A percentile compares a stretch with the other conserved stretches of the same genome.
Conservation (phyloP, 2,797 vertebrate species). For the Periophthalmus magnuspinnatus region DNA sequence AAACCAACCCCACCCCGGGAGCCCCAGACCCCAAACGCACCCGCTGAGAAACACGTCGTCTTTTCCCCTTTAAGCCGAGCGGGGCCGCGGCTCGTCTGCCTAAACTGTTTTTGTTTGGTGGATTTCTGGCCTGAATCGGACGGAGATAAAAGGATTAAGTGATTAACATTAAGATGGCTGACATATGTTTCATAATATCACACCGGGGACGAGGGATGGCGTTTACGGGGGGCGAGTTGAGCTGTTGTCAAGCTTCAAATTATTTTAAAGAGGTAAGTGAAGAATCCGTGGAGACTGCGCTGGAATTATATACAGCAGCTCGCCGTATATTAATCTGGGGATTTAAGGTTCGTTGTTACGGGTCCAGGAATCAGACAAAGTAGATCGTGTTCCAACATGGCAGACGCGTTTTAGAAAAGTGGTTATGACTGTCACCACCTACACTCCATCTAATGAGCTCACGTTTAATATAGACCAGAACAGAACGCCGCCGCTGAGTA, state of each 20-base stretch:
- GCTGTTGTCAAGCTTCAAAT: slow-evolving; percentile 67
- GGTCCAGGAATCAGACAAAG: slow-evolving; percentile 48
- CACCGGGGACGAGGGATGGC: slow-evolving; percentile 42
- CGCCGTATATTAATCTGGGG: slow-evolving; percentile 30
- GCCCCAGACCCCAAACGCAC: slow-evolving; percentile 37
- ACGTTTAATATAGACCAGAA: slow-evolving; percentile 40
- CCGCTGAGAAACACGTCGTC: slow-evolving; percentile 70
- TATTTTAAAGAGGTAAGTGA: slow-evolving; percentile 62
- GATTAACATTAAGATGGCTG: slow-evolving; percentile 74
- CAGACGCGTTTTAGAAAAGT: slow-evolving; percentile 28
- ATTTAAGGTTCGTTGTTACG: slow-evolving; percentile 58
- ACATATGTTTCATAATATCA: slow-evolving; percentile 72
- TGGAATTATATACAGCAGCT: slow-evolving; percentile 50
- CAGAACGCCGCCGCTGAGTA: slow-evolving; percentile 45
- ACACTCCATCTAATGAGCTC: slow-evolving; percentile 54
- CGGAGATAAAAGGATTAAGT: slow-evolving; percentile 79
- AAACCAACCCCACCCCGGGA: slow-evolving; percentile 55
- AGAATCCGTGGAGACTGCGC: slow-evolving; percentile 46
- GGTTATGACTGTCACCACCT: slow-evolving; percentile 61
- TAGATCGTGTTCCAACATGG: slow-evolving; percentile 46
- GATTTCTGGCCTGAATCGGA: slow-evolving; percentile 68
- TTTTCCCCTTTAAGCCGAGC: slow-evolving; percentile 63
- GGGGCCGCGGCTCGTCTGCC: slow-evolving; percentile 66
- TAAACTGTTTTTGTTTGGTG: slow-evolving; percentile 71
- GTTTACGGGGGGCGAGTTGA: slow-evolving; percentile 23